phyloP scores from a whole-genome alignment of 2,113 vertebrate genomes.

The Protomyctophum bolini region DNA sequence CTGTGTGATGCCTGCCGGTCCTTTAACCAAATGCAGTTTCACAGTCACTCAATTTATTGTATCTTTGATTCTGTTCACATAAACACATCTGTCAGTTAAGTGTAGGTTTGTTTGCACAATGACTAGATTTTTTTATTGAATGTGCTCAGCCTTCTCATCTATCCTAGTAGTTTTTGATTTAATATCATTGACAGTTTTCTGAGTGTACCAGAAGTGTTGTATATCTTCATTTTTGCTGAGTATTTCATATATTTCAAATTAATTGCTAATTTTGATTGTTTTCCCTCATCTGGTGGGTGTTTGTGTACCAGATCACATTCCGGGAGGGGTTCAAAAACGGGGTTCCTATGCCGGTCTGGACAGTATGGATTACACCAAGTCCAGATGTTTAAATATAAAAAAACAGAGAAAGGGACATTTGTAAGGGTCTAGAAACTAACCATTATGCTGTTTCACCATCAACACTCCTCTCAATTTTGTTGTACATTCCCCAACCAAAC shows the following conservation, averaged over 20 bases:
- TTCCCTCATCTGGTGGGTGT: neutral
- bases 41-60: neutral
- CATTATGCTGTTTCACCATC: neutral
- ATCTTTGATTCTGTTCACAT: neutral
- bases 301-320: constrained; percentile 33
- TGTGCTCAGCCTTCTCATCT: neutral
- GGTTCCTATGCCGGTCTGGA: neutral
- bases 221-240: constrained; percentile 3
- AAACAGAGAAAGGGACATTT: no score
- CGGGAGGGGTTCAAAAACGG: constrained; percentile 12
- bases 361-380: neutral
- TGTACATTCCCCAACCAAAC: neutral
- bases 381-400: neutral
- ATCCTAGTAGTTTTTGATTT: constrained; percentile 27
- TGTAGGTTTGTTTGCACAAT: constrained; percentile 28
- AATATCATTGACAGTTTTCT: neutral
- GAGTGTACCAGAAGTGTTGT: constrained; percentile 47
- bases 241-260: neutral
- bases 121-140: constrained; percentile 6
- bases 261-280: neutral
- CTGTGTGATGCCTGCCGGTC: constrained; percentile 14
- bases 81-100: neutral
- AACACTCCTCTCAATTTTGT: neutral
- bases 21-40: constrained; percentile 24
- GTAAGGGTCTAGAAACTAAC: neutral